Evolutionary conservation across 2,797 vertebrate genomes (phyloP), one percentile per base, ranked within the genome.

Genomic region (Propithecus perrieri): DNA sequence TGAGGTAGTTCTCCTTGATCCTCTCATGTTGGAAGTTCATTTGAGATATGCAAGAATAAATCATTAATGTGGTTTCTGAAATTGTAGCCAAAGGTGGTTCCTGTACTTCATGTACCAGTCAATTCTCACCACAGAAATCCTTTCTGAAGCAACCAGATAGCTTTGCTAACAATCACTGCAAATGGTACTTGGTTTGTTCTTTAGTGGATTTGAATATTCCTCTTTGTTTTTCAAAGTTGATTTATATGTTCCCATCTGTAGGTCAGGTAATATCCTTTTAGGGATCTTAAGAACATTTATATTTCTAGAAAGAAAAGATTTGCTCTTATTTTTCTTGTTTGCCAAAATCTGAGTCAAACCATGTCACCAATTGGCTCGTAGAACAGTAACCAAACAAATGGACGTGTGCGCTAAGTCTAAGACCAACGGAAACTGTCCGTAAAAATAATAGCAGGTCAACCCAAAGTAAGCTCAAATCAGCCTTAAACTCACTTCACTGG

Each of bases 21-120:
- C 11, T 67, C 26, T 93, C 61, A 11, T 83, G 38, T 30, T 85
- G 61, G 63, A 80, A 78, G 41, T 63, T 83, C n/a, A 84, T 79
- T 96, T 86, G 92, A 53, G 93, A 55, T 78, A 74, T 30, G n/a
- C 69, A 89, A 55, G 11, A 75, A 87, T 96, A 96, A 93, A 94
- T 95, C 30, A 4, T 90, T 91, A 86, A 38, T 93, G 85, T 13
- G 38, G 61, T 95, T 97, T 96, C 94, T 94, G 96, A 96, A 88
- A 92, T 94, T 78, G 94, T 85, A 95, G n/a, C 78, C 71, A 75
- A 95, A 53, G 38, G 43, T 95, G 38, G 55, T 89, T 67, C 30
- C 69, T 59, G 5, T 4, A 5, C 20, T 61, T 50, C 48, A 48
- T 43, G 43, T 67, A 46, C 7, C 12, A 35, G 3, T 89, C 12